These are phyloP conservation scores for Scatophagus argus DNA, from an alignment of 2,113 vertebrate genomes.

Conservation along the genomic window DNA sequence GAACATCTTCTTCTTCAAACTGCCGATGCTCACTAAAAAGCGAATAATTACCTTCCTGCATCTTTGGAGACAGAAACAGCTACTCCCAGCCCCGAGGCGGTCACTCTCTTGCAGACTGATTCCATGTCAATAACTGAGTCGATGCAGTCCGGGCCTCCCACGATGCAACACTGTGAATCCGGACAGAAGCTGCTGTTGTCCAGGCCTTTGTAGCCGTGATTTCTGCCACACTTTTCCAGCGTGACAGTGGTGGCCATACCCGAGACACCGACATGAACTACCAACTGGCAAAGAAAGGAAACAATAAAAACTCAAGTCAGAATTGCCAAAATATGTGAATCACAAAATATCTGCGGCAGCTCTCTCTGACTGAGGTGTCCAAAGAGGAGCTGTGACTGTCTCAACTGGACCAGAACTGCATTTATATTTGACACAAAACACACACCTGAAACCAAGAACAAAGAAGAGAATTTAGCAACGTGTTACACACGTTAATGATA, in stretches of 20 bases:
- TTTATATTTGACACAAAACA: background rate
- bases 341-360: background rate
- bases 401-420: background rate
- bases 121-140: constrained; percentile 96
- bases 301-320: constrained; percentile 14
- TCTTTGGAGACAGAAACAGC: constrained; percentile 93
- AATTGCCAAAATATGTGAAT: background rate
- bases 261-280: constrained; percentile 95
- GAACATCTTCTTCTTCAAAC: no score
- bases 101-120: constrained; percentile 87
- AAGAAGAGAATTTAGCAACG: background rate
- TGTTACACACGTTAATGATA: background rate
- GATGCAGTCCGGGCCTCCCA: constrained; percentile 92
- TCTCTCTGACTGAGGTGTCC: background rate
- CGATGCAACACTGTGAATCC: constrained; percentile 91
- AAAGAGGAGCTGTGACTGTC: background rate
- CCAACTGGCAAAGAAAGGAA: constrained; percentile 82
- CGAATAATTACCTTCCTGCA: constrained; percentile 88
- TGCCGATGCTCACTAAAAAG: background rate
- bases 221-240: constrained; percentile 94
- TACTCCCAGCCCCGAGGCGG: constrained; percentile 87
- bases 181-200: constrained; percentile 96
- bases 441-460: background rate
- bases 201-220: constrained; percentile 91
- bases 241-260: constrained; percentile 95